Base-by-base conservation (phyloP, 2,797 vertebrate species). In the Sarcophilus harrisii region DNA sequence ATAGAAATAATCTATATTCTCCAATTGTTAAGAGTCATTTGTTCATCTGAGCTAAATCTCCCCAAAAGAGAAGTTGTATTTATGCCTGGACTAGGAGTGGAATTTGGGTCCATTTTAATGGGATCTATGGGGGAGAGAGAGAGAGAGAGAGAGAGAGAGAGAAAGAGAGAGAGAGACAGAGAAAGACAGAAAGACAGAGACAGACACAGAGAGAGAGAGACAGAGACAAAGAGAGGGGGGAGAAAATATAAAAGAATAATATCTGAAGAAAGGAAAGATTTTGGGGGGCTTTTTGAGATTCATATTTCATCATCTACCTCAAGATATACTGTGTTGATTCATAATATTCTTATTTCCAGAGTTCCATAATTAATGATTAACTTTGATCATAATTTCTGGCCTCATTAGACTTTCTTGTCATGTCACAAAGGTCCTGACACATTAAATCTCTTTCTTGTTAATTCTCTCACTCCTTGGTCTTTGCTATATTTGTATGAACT, bases 401-500 rank as follows among this genome's bases (percentile, higher is more conserved):
- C 89, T 89, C 90, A 55, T 92, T 90, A 96, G 54, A 52, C 94
- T 93, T 92, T 91, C 32, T 45, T 94, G 92, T n/a, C 27, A 4
- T 14, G n/a, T 57, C 54, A 49, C 57, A 0, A 58, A 90, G 92
- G 91, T 66, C 91, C 62, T 45, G 57, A 92, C 87, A 89, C 5
- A 1, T 49, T 49, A n/a, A 59, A 32, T 55, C 60, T 92, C 93
- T 96, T 73, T 38, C n/a, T 94, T 93, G 32, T 30, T 91, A 90
- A 24, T 90, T 95, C 92, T 58, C 94, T 57, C 29, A 89, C n/a
- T 95, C 91, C 92, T 62, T 91, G 73, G 91, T 92, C 90, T 93
- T 93, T 94, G 9, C n/a, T 66, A 90, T 57, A 9, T 89, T 94
- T 94, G 62, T 81, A 96, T 59, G 73, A 96, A 52, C 59, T 24